Evolutionary conservation across 2,888 invertebrate genomes (phyloP), one percentile per base, ranked within the genome.

Genomic region (Alcis repandata): DNA sequence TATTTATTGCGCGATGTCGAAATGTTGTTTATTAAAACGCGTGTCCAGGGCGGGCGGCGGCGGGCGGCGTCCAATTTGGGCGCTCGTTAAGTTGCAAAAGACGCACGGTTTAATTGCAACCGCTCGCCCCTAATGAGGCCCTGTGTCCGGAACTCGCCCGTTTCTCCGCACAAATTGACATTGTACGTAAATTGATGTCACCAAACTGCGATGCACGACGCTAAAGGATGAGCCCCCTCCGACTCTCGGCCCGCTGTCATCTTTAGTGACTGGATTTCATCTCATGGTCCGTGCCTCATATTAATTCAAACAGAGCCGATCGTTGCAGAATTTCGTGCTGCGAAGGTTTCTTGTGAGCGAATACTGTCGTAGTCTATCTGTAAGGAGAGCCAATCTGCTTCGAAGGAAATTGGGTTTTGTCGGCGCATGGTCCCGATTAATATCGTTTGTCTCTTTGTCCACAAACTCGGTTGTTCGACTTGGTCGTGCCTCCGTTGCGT

Each of bases 61-160:
- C 36, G 57, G 70, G 64, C 53, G 59, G 67, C 79, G 81, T 88
- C 89, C 91, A 91, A 92, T 92, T 93, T 90, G 86, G 87, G 76
- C 79, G 88, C 90, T 92, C 91, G 91, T 93, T 93, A 92, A 86
- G 80, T 88, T 87, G 89, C 88, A 91, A 91, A 91, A 92, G 91
- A 92, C 91, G 90, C 87, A 81, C 87, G 84, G 82, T 90, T 91
- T 92, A 92, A 92, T 92, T 92, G 92, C 91, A 86, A 87, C 90
- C 89, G 89, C 88, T 83, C 86, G 87, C 85, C 87, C 84, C 90
- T 92, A 92, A 92, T 91, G 92, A 92, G 91, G 85, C 87, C 80
- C 86, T 84, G 87, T 86, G 88, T 86, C 87, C 84, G 83, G 77
- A 82, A 80, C 82, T 80, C 80, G 79, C 78, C 80, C 82, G 83